These are phyloP conservation scores for Pseudolycoriella hygida DNA, from an alignment of 2,888 invertebrate species.

Conservation along the genomic window DNA sequence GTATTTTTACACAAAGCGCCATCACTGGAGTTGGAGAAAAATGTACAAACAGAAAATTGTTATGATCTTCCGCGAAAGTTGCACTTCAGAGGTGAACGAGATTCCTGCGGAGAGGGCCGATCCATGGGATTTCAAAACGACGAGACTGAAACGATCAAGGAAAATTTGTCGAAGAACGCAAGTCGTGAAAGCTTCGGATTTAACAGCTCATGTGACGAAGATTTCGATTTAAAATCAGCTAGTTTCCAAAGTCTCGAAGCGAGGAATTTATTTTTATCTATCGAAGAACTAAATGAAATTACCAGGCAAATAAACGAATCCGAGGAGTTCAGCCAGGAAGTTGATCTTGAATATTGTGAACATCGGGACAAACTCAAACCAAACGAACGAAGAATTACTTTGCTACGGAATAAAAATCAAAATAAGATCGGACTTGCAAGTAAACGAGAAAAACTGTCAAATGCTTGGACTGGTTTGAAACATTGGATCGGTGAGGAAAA, in stretches of 20 bases:
- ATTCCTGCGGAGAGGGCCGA: background rate
- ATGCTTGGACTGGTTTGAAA: constrained; percentile 28
- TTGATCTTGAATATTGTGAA: constrained; percentile 27
- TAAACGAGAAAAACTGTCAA: constrained; percentile 25
- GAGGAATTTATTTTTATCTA: constrained; percentile 25
- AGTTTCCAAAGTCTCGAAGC: constrained; percentile 27
- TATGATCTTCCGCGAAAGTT: constrained; percentile 15
- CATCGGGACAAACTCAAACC: constrained; percentile 27
- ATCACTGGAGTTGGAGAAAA: constrained; percentile 18
- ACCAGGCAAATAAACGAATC: constrained; percentile 26
- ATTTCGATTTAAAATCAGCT: constrained; percentile 26
- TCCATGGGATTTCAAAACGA: background rate
- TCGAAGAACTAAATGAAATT: constrained; percentile 28
- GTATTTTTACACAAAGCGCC: constrained; percentile 23
- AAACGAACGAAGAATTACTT: constrained; percentile 24
- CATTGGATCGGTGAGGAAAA: constrained; percentile 28
- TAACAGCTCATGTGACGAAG: constrained; percentile 15
- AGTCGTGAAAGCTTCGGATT: constrained; percentile 19
- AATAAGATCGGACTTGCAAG: constrained; percentile 21
- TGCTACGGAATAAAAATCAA: constrained; percentile 26
- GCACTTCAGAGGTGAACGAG: background rate
- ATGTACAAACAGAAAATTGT: constrained; percentile 14
- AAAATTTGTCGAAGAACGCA: constrained; percentile 8
- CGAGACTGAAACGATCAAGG: background rate
- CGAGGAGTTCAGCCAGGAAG: constrained; percentile 23